Evolutionary conservation across 2,888 invertebrate species (phyloP).

Genomic region (Oligia strigilis): DNA sequence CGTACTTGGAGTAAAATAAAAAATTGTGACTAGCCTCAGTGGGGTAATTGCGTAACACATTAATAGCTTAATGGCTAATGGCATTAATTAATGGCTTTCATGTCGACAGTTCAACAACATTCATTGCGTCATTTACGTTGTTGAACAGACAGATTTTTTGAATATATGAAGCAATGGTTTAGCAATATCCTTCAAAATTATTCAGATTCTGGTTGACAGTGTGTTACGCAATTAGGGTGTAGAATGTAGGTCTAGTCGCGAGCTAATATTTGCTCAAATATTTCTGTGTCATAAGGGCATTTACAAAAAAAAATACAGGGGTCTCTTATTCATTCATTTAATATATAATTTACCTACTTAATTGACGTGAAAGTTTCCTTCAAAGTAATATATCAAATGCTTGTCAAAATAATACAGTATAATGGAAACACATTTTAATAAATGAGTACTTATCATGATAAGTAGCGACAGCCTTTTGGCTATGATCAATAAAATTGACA

Average conservation of each 20-base stretch:
- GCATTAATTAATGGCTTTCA: not conserved
- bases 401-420: not conserved
- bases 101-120: not conserved
- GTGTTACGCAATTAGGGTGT: too few species aligned
- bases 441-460: not conserved
- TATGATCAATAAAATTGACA: not conserved
- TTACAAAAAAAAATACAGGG: not conserved
- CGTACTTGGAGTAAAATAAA: not conserved
- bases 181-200: too few species aligned
- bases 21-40: not conserved
- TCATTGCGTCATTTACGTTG: not conserved
- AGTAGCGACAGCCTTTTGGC: not conserved
- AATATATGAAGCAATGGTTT: not conserved
- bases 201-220: too few species aligned
- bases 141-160: not conserved
- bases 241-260: not conserved
- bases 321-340: constrained; percentile 9
- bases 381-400: not conserved
- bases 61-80: not conserved
- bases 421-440: not conserved
- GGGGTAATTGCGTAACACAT: not conserved
- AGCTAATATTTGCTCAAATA: too few species aligned
- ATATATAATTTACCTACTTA: not conserved
- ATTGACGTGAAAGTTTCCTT: not conserved
- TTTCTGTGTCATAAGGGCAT: too few species aligned